A percentile compares a stretch with the other conserved stretches of the same genome.
These are phyloP conservation scores for Brassicogethes aeneus DNA, from an alignment of 2,888 invertebrate species.

Conservation along the genomic window DNA sequence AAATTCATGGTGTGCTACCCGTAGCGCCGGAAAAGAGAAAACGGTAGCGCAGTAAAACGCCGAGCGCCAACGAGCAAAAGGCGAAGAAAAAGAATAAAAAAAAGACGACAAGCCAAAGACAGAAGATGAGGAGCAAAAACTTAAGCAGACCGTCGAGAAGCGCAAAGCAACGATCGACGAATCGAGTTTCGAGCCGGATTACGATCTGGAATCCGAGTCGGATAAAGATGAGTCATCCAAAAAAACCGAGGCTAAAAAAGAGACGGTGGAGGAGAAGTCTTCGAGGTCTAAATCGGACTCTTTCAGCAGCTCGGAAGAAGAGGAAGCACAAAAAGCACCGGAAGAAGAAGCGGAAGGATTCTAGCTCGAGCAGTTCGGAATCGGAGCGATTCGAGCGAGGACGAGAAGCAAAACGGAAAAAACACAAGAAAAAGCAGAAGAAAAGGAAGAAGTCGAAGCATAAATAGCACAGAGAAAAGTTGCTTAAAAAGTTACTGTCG, in stretches of 20 bases:
- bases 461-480: too few relatives aligned
- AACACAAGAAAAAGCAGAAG: constrained; percentile 62
- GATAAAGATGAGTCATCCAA: too few relatives aligned
- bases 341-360: constrained; percentile 52
- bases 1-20: too few relatives aligned
- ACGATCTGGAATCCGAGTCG: constrained; percentile 58
- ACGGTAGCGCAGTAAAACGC: constrained; percentile 16
- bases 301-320: constrained; percentile 34
- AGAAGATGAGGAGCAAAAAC: constrained; percentile 33
- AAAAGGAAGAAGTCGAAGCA: constrained; percentile 65
- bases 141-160: constrained; percentile 32
- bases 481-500: too few relatives aligned
- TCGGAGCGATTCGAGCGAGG: constrained; percentile 55
- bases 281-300: constrained; percentile 38
- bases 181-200: constrained; percentile 66
- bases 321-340: constrained; percentile 36
- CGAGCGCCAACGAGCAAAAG: constrained; percentile 27
- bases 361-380: constrained; percentile 53
- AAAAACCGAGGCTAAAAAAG: too few relatives aligned
- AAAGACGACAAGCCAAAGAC: constrained; percentile 29
- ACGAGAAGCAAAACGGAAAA: constrained; percentile 59
- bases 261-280: constrained; percentile 32
- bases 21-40: constrained; percentile 17
- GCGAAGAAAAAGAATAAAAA: constrained; percentile 41
- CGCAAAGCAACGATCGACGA: constrained; percentile 64